Base-by-base conservation (phyloP, 1,140 invertebrate species). In the Drepana arcuata region DNA sequence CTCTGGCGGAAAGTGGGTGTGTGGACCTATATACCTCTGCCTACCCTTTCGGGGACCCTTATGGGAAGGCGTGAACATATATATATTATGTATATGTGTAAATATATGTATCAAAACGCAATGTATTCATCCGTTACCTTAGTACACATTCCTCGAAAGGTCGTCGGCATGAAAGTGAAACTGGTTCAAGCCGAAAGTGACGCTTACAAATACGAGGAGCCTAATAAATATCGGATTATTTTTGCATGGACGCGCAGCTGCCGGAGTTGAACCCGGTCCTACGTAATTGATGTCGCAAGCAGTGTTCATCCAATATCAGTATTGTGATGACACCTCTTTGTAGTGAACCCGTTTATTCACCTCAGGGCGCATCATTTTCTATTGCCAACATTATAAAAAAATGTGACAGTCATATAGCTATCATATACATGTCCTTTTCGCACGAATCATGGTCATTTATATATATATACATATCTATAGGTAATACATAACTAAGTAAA, bases 141-240 rank as follows among this genome's bases (percentile, higher is more conserved):
- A 64, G 45, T 46, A 42, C 41, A 43, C 51, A 72, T 71, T 68
- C 60, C 51, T 43, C 44, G 35, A 75, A 71, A 73, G 69, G 67
- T 68, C 69, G 68, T 65, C 65, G 60, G 48, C 65, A 68, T 35
- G 61, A 78, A 78, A 78, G 73, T 75, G 70, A 78, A 78, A 78
- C 56, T 68, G 55, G 51, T 57, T 43, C 53, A 58, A 53, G 51
- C 55, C 67, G 63, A 73, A 67, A 70, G 55, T 64, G 59, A 64
- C 39, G 51, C 46, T 66, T 64, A 54, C 50, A 62, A 62, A 60
- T 45, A 28, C 41, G 48, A 61, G 59, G 47, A 57, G 35, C 30
- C 46, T 51, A 55, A 55, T 59, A 57, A 58, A 66, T 47, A 57
- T 56, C 49, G 42, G 45, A 60, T 63, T 57, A 49, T 50, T 34